These are phyloP conservation scores for Trachelus tabidus DNA, from an alignment of 2,888 invertebrate species.

Conservation along the genomic window DNA sequence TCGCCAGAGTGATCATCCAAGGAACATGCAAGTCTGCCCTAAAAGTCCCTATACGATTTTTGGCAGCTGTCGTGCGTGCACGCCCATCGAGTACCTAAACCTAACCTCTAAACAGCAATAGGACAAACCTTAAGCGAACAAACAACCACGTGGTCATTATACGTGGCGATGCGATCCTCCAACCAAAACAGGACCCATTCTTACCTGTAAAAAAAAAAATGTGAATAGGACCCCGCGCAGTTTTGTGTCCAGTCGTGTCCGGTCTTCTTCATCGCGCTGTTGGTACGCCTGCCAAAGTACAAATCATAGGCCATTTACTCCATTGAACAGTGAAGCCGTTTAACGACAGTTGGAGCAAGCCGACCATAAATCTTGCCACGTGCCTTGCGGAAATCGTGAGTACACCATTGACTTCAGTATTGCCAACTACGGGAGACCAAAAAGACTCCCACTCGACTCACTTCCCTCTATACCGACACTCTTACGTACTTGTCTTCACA, in stretches of 20 bases:
- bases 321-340: conserved; percentile 52
- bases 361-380: conserved; percentile 51
- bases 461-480: too few relatives aligned
- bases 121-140: conserved; percentile 21
- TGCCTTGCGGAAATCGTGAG: background rate
- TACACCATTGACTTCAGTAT: too few relatives aligned
- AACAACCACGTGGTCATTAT: conserved; percentile 43
- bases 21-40: background rate
- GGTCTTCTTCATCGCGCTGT: conserved; percentile 19
- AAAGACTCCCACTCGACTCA: too few relatives aligned
- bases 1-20: conserved; percentile 1
- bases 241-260: conserved; percentile 39
- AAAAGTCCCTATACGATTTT: background rate
- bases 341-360: conserved; percentile 51
- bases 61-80: conserved; percentile 5
- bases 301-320: conserved; percentile 64
- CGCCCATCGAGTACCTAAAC: conserved; percentile 8
- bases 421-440: too few relatives aligned
- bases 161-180: conserved; percentile 38
- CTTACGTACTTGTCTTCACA: too few relatives aligned
- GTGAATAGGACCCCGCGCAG: background rate
- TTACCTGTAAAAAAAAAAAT: conserved; percentile 21
- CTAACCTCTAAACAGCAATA: background rate
- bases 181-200: conserved; percentile 57
- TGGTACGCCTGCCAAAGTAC: conserved; percentile 49